Evolutionary conservation across 2,113 vertebrate genomes (phyloP).

Genomic region (Fregetta grallaria): DNA sequence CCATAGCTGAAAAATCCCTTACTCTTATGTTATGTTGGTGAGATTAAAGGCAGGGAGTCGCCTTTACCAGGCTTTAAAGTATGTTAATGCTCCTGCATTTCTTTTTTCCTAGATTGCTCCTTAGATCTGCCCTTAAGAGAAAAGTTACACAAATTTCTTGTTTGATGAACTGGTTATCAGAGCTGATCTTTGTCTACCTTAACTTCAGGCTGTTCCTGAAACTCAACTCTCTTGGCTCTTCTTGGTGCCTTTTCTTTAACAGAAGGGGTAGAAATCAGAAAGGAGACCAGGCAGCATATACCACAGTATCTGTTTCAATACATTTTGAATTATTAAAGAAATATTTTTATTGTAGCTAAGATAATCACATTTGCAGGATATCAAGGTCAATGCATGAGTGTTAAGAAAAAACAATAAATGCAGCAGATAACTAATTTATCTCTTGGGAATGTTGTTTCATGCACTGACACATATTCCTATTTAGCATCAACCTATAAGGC

Average conservation of each 20-base stretch:
- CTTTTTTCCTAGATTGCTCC: background rate
- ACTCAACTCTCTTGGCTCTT: background rate
- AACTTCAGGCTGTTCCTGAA: background rate
- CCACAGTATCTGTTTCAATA: background rate
- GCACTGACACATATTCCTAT: slow-evolving; percentile 12
- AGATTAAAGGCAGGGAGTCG: background rate
- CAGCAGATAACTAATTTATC: background rate
- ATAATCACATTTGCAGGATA: background rate
- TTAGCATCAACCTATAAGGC: background rate
- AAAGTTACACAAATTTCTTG: background rate
- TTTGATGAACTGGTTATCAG: background rate
- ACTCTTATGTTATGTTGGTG: background rate
- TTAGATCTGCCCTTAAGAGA: background rate
- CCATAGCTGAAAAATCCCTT: background rate
- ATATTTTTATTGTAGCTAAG: background rate
- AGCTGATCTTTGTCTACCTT: background rate
- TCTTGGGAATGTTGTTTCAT: slow-evolving; percentile 16
- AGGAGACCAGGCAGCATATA: background rate
- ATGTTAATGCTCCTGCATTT: background rate
- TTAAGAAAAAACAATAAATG: slow-evolving; percentile 9
- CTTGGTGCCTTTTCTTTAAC: background rate
- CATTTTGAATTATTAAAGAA: background rate
- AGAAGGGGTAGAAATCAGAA: background rate
- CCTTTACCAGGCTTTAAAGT: background rate
- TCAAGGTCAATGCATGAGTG: background rate